These are phyloP conservation scores for Drosophila watanabei DNA, from an alignment of 1,140 invertebrate genomes.

Conservation along the genomic window DNA sequence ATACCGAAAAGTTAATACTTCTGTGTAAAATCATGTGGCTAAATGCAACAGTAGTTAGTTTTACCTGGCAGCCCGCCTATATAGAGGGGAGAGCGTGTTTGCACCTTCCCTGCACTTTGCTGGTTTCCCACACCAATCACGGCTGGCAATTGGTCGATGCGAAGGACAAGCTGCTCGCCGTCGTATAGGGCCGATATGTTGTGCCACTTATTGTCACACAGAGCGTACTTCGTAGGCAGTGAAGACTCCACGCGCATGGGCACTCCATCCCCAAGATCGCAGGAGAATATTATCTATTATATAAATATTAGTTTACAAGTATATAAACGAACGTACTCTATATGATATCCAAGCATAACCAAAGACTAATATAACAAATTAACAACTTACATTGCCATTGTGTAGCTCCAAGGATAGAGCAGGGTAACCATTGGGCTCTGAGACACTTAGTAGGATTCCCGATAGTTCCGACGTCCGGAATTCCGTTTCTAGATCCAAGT, in stretches of 20 bases:
- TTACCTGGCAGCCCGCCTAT: slow-evolving; percentile 95
- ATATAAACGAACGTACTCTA: too few relatives aligned
- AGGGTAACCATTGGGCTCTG: slow-evolving; percentile 88
- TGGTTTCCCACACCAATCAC: slow-evolving; percentile 83
- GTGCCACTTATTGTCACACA: slow-evolving; percentile 96
- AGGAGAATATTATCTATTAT: slow-evolving; percentile 89
- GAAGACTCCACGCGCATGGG: slow-evolving; percentile 87
- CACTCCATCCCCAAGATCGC: slow-evolving; percentile 89
- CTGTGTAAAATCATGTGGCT: neutral
- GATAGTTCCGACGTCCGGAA: slow-evolving; percentile 93
- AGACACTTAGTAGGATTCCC: slow-evolving; percentile 92
- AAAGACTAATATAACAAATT: neutral
- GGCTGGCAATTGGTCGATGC: slow-evolving; percentile 90
- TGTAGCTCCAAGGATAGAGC: slow-evolving; percentile 92
- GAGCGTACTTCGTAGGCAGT: slow-evolving; percentile 88
- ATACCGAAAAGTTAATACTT: neutral
- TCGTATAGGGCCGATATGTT: slow-evolving; percentile 91
- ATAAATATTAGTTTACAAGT: neutral
- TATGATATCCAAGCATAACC: neutral
- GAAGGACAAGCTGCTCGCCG: slow-evolving; percentile 89
- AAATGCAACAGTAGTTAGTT: neutral
- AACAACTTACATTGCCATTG: slow-evolving; percentile 89
- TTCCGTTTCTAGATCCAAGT: slow-evolving; percentile 91
- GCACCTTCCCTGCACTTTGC: slow-evolving; percentile 68
- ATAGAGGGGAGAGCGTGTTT: slow-evolving; percentile 89